Percentiles rank a stretch among this genome's conserved stretches.
These are phyloP conservation scores for Harpalus rubripes DNA, from an alignment of 2,888 invertebrate genomes.

Conservation along the genomic window DNA sequence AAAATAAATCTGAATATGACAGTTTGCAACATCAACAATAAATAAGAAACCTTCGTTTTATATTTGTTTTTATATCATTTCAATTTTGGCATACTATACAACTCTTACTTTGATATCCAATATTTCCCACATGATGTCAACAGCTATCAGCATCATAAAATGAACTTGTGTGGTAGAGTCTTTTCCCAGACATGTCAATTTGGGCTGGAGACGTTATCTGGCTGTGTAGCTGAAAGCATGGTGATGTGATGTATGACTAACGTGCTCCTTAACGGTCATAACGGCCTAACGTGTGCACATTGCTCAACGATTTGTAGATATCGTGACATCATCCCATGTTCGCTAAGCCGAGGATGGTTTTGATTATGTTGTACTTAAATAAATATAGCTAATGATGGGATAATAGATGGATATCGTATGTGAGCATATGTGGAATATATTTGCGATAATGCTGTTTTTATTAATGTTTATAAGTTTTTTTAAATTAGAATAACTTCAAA, in stretches of 20 bases:
- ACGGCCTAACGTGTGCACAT: slow-evolving; percentile 23
- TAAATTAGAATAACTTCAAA: too few species aligned
- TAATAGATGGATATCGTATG: background rate
- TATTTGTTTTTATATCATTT: background rate
- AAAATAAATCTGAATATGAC: background rate
- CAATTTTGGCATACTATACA: background rate
- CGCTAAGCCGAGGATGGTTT: slow-evolving; percentile 2
- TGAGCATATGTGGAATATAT: background rate
- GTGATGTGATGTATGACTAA: slow-evolving; percentile 48
- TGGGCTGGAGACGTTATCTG: slow-evolving; percentile 32
- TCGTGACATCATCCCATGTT: slow-evolving; percentile 49
- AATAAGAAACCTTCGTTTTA: background rate
- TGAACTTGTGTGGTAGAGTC: slow-evolving; percentile 15
- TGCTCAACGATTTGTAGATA: slow-evolving; percentile 48
- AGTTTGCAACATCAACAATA: background rate
- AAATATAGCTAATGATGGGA: slow-evolving; percentile 4
- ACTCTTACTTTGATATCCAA: background rate
- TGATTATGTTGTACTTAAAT: slow-evolving; percentile 14
- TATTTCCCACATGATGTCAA: background rate
- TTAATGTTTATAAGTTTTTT: background rate
- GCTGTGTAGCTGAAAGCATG: slow-evolving; percentile 25
- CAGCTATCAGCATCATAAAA: background rate
- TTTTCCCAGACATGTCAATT: slow-evolving; percentile 43
- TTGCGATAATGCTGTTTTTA: background rate
- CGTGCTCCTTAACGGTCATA: slow-evolving; percentile 46